These are phyloP conservation scores for Drosophila kohkoa DNA, from an alignment of 1,140 invertebrate genomes.

Conservation along the genomic window DNA sequence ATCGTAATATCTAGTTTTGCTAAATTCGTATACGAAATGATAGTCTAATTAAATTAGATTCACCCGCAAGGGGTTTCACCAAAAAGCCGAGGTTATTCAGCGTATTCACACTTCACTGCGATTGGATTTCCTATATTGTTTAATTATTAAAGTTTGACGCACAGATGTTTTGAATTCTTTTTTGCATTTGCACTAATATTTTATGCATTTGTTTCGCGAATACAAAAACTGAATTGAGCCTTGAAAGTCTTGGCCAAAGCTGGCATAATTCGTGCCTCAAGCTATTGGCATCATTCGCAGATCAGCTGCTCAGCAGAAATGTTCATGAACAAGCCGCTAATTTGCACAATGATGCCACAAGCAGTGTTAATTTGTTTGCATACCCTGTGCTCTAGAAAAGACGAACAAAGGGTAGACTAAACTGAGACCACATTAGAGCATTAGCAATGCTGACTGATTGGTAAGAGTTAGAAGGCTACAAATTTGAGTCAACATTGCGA, in stretches of 20 bases:
- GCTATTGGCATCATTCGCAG: not conserved
- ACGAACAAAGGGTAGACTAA: not conserved
- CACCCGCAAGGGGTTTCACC: too few relatives aligned
- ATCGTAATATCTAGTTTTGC: too few relatives aligned
- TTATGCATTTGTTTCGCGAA: constrained; percentile 45
- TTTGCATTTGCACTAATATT: constrained; percentile 33
- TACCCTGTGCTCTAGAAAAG: constrained; percentile 6
- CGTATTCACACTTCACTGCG: not conserved
- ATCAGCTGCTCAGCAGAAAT: constrained; percentile 51
- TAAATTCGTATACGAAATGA: too few relatives aligned
- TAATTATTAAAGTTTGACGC: not conserved
- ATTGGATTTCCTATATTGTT: not conserved
- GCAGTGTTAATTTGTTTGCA: constrained; percentile 29
- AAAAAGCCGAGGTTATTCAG: not conserved
- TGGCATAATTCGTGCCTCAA: not conserved
- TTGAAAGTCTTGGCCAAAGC: constrained; percentile 10
- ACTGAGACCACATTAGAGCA: too few relatives aligned
- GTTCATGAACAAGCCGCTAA: constrained; percentile 67
- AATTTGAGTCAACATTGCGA: too few relatives aligned
- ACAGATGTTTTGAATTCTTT: constrained; percentile 59
- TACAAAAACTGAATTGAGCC: constrained; percentile 13
- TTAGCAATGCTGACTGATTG: too few relatives aligned
- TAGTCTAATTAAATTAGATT: too few relatives aligned
- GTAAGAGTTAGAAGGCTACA: too few relatives aligned
- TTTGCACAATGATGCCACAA: constrained; percentile 37